phyloP scores from a whole-genome alignment of 2,797 vertebrate genomes.

The Cryptoblepharus egeriae region DNA sequence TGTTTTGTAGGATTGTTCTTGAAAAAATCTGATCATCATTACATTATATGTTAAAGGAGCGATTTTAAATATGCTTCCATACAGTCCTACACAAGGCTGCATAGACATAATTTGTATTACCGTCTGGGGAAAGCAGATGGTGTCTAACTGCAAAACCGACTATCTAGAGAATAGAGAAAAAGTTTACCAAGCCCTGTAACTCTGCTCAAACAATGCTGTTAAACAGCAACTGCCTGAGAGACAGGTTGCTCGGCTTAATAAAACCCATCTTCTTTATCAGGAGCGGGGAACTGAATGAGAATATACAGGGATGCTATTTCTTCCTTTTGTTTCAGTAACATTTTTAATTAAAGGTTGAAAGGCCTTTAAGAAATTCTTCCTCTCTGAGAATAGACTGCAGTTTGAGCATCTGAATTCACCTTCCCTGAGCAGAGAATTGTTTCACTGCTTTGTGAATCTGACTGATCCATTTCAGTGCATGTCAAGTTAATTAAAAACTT shows the following conservation, averaged over 20 bases:
- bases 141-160: slow-evolving; percentile 2
- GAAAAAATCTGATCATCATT: not conserved
- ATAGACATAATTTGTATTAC: slow-evolving; percentile 1
- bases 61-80: not conserved
- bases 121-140: slow-evolving; percentile 3
- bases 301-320: not conserved
- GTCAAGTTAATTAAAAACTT: not conserved
- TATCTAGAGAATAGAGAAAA: slow-evolving; percentile 20
- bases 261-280: not conserved
- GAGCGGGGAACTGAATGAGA: not conserved
- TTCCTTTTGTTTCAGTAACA: not conserved
- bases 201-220: not conserved
- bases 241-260: not conserved
- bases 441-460: not conserved
- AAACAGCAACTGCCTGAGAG: not conserved
- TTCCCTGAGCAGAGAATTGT: not conserved
- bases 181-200: not conserved
- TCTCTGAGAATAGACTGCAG: too few species aligned
- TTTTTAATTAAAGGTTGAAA: not conserved
- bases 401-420: not conserved
- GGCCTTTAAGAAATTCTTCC: not conserved
- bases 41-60: not conserved
- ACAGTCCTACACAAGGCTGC: not conserved
- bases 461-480: not conserved
- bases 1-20: not conserved